Evolutionary conservation across 2,888 invertebrate genomes (phyloP).

Genomic region (Eristalis arbustorum): DNA sequence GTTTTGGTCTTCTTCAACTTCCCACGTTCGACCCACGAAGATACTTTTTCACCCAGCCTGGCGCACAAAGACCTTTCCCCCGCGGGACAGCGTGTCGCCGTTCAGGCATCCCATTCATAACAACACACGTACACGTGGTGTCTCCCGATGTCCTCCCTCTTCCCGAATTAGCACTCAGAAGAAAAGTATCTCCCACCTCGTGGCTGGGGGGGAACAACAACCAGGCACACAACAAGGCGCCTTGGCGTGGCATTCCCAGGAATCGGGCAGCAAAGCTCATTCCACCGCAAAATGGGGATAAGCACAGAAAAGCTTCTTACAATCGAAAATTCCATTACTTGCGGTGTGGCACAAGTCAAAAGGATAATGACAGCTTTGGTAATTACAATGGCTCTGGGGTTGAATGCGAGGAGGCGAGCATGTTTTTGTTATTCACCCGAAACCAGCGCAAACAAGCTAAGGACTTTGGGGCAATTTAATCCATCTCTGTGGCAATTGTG

Average conservation of each 20-base stretch:
- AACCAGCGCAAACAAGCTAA: neutral
- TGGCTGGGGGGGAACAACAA: neutral
- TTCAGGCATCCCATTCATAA: neutral
- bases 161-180: neutral
- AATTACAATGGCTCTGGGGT: neutral
- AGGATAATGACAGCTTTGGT: neutral
- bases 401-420: no score
- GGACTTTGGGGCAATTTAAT: neutral
- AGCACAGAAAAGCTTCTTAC: neutral
- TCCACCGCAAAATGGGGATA: neutral
- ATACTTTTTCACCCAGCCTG: neutral
- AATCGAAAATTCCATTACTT: neutral
- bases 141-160: neutral
- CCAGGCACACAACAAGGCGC: neutral
- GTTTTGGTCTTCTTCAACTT: neutral
- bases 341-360: neutral
- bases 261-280: neutral
- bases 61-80: neutral
- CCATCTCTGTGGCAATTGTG: neutral
- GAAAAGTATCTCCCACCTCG: no score
- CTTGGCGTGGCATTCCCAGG: neutral
- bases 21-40: neutral
- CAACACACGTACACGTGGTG: neutral
- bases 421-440: neutral
- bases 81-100: neutral